Conservation (phyloP, 2,888 invertebrate species). For the Ypsolopha sequella region DNA sequence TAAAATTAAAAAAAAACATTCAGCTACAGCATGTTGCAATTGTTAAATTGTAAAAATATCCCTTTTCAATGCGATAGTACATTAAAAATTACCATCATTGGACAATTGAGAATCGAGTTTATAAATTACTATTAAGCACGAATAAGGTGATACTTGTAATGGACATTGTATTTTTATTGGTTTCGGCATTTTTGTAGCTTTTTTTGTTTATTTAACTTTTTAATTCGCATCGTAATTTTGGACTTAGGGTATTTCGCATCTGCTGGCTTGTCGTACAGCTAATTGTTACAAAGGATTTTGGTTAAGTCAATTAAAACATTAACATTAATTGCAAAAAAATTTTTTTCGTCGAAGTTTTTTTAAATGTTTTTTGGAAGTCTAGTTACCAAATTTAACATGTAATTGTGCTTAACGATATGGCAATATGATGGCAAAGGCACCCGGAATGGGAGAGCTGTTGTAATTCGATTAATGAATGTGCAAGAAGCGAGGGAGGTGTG, state of each 20-base stretch:
- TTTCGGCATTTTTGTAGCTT: background rate
- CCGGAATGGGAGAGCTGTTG: no score
- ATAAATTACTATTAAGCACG: background rate
- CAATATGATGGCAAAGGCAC: no score
- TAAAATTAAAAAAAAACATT: background rate
- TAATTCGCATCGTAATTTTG: background rate
- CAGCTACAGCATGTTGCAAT: background rate
- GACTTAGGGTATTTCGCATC: background rate
- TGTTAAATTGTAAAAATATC: background rate
- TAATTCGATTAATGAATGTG: no score
- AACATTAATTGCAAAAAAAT: no score
- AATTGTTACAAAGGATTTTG: no score
- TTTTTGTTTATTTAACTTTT: background rate
- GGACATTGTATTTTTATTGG: conserved; percentile 1
- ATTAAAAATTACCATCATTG: background rate
- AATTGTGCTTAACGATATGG: no score
- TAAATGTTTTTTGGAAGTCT: no score
- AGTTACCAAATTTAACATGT: no score
- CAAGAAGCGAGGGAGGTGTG: no score
- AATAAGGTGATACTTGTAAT: conserved; percentile 1
- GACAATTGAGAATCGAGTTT: background rate
- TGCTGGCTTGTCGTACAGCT: background rate
- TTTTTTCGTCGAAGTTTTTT: no score
- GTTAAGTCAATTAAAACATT: no score
- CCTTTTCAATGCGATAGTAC: background rate